Conservation (phyloP, 2,888 invertebrate species). For the Pimpla rufipes region DNA sequence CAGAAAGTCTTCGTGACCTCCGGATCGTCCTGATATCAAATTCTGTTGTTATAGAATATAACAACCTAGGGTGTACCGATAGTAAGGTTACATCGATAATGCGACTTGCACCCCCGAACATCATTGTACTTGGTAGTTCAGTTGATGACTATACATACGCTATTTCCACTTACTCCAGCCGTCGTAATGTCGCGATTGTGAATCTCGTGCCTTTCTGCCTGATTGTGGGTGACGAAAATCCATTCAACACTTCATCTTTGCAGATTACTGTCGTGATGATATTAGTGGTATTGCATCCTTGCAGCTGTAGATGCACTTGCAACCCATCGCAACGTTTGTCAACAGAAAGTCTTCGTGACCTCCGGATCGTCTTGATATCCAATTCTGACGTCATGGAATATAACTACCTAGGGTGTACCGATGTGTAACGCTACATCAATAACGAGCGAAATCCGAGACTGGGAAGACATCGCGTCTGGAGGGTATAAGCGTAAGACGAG, state of each 20-base stretch:
- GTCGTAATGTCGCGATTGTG: conserved; percentile 49
- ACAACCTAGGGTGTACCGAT: no score
- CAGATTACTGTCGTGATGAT: background rate
- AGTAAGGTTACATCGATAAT: no score
- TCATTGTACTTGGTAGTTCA: conserved; percentile 58
- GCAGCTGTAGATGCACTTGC: background rate
- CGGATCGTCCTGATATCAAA: background rate
- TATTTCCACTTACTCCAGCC: conserved; percentile 60
- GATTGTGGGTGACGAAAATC: conserved; percentile 3
- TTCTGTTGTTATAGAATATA: no score
- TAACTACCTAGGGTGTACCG: conserved; percentile 6
- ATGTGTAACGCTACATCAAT: conserved; percentile 20
- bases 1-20: background rate
- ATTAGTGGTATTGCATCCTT: background rate
- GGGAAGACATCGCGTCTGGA: conserved; percentile 28
- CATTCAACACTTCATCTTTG: background rate
- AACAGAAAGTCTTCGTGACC: background rate
- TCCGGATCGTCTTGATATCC: background rate
- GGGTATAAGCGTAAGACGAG: conserved; percentile 53
- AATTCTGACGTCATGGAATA: background rate
- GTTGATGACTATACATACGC: conserved; percentile 65
- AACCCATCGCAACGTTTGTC: background rate
- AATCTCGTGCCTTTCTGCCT: background rate
- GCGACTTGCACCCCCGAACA: conserved; percentile 54
- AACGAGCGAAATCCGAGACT: conserved; percentile 54